Conservation (phyloP, 2,888 invertebrate genomes). For the Aporophyla lueneburgensis region DNA sequence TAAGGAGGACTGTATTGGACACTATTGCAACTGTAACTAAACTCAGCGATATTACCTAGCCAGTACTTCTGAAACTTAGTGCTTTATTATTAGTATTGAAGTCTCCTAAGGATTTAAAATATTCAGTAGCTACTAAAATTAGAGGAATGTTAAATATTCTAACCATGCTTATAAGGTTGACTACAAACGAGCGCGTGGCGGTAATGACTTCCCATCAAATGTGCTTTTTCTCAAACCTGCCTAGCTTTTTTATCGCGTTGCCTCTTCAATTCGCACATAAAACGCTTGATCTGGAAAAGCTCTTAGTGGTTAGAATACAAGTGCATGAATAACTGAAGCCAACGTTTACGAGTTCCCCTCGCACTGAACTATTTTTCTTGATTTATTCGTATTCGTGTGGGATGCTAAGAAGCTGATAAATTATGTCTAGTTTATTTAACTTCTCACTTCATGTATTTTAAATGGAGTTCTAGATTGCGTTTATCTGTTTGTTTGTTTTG, state of each 20-base stretch:
- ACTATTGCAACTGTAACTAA: conserved; percentile 27
- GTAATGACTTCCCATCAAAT: conserved; percentile 3
- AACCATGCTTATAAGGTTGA: background rate
- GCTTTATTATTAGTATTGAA: background rate
- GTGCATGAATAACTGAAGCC: conserved; percentile 42
- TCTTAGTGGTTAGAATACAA: conserved; percentile 39
- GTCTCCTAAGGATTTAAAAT: background rate
- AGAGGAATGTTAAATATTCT: too few species aligned
- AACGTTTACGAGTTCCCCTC: conserved; percentile 26
- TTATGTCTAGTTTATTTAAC: conserved; percentile 45
- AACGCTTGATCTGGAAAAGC: conserved; percentile 40
- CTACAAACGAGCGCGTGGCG: background rate
- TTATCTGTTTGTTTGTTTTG: conserved; percentile 40
- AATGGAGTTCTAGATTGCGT: conserved; percentile 31
- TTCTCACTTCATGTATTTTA: conserved; percentile 38
- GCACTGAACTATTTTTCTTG: conserved; percentile 36
- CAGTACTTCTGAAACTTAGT: background rate
- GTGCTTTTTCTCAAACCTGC: background rate
- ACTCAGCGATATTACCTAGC: background rate
- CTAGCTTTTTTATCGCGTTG: background rate
- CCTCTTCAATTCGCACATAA: conserved; percentile 11
- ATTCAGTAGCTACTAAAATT: too few species aligned
- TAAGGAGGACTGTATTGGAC: background rate
- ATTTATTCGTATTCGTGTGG: conserved; percentile 36
- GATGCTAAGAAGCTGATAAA: conserved; percentile 34